Evolutionary conservation across 2,113 vertebrate genomes (phyloP).

Genomic region (Caranx melampygus): DNA sequence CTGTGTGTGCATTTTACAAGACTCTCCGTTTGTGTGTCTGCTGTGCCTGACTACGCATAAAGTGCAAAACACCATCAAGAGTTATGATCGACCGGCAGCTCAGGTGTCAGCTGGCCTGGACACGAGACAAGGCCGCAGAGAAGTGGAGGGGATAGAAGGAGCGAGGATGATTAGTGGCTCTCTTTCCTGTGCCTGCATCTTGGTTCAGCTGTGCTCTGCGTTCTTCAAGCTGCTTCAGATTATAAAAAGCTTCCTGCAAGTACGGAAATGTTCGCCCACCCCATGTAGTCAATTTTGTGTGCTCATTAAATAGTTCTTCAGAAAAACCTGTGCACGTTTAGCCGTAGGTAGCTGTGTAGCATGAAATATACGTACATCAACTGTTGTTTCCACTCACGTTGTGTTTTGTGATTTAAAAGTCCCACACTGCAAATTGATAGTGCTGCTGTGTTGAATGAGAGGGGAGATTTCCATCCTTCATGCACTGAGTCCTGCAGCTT

Average conservation of each 20-base stretch:
- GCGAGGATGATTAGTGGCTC: constrained; percentile 56
- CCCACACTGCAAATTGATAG: constrained; percentile 27
- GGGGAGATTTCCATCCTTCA: constrained; percentile 31
- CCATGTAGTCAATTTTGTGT: neutral
- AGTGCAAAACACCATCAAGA: constrained; percentile 57
- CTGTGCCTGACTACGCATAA: constrained; percentile 29
- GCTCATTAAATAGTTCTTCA: neutral
- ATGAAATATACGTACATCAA: constrained; percentile 19
- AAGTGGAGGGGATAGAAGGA: constrained; percentile 34
- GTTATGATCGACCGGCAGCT: constrained; percentile 57
- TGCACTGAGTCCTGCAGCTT: constrained; percentile 20
- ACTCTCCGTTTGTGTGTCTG: neutral
- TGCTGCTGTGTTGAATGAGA: constrained; percentile 32
- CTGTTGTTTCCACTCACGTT: constrained; percentile 17
- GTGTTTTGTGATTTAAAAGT: constrained; percentile 31
- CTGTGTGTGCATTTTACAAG: constrained; percentile 1
- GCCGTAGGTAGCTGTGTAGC: neutral
- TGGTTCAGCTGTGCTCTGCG: constrained; percentile 42
- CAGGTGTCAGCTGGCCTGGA: constrained; percentile 53
- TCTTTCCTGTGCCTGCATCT: constrained; percentile 54
- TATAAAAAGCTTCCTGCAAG: constrained; percentile 45
- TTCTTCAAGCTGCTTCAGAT: constrained; percentile 6
- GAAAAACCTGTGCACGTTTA: constrained; percentile 10
- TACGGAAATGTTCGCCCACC: neutral
- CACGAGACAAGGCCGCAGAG: constrained; percentile 45